Evolutionary conservation across 2,888 invertebrate species (phyloP), one percentile per base, ranked within the genome.

Genomic region (Coecobrya sp.): DNA sequence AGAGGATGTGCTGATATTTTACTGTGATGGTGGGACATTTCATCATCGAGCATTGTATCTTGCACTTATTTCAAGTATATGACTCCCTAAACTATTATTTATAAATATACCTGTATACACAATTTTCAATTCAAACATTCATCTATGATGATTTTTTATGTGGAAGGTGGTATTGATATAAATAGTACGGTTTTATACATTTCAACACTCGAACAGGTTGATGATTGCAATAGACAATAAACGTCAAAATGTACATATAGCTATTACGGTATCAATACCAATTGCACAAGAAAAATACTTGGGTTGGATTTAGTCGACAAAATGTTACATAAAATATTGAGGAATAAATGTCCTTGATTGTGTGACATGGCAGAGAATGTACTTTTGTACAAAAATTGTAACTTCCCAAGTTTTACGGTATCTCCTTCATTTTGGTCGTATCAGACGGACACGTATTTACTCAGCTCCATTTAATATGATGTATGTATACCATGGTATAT

Each of bases 141-240:
- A 2, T 2, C 36, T 36, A 36, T 4, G 3, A 36, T 36, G 36
- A 36, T 36, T 36, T 36, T 36, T 36, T 36, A 30, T 68, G 16
- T 70, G 65, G 73, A 73, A 45, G 42, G 36, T 73, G 73, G 25
- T 0, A n/a, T n/a, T n/a, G 13, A 70, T 70, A n/a, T n/a, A n/a
- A n/a, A n/a, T n/a, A n/a, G n/a, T n/a, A n/a, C 11, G 8, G 73
- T n/a, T 36, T 4, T 70, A 27, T 4, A 27, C 25, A 42, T 36
- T 42, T 19, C 81, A 13, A 52, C 55, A 62, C 62, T 87, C 76
- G 49, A 76, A 89, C 89, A 89, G 89, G 89, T 89, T 82, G 89
- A 89, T 62, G 81, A 55, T 89, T 27, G 36, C 45, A 36, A 45
- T n/a, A n/a, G 42, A 49, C 3, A 7, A 49, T 1, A 13, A 19